Conservation (phyloP, 2,797 vertebrate species). For the Distichodus sexfasciatus region DNA sequence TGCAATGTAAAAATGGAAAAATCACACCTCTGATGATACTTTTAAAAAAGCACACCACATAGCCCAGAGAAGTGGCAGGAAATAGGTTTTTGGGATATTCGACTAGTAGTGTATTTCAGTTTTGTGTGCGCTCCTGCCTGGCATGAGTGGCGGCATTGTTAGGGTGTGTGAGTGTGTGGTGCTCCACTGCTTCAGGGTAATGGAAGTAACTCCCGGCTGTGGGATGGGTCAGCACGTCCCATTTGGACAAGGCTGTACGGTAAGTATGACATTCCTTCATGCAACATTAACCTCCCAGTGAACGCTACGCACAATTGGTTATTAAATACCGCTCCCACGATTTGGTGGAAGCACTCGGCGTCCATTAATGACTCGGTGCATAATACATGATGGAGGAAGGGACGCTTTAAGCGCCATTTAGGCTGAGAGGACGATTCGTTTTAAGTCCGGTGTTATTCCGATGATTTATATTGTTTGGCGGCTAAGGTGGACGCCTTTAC, state of each 20-base stretch:
- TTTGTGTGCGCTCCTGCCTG: background rate
- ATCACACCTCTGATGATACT: too few species aligned
- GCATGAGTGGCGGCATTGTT: background rate
- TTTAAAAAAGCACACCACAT: too few species aligned
- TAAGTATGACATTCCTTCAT: slow-evolving; percentile 84
- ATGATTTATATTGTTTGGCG: slow-evolving; percentile 6
- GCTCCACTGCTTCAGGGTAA: slow-evolving; percentile 35
- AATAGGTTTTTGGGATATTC: too few species aligned
- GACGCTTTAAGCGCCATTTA: slow-evolving; percentile 44
- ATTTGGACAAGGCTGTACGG: slow-evolving; percentile 72
- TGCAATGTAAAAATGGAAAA: too few species aligned
- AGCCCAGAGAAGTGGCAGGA: too few species aligned
- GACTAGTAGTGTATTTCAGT: too few species aligned
- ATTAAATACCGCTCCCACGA: slow-evolving; percentile 80
- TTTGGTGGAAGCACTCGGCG: slow-evolving; percentile 73
- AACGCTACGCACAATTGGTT: slow-evolving; percentile 81
- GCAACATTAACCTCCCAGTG: slow-evolving; percentile 78
- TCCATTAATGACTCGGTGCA: slow-evolving; percentile 72
- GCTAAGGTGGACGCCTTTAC: background rate
- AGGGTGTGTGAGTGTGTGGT: slow-evolving; percentile 2
- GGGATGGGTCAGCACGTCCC: slow-evolving; percentile 64
- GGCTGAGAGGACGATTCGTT: slow-evolving; percentile 14
- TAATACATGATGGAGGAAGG: slow-evolving; percentile 64
- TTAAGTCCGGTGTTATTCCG: background rate
- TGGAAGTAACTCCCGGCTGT: slow-evolving; percentile 53